Evolutionary conservation across 1,140 invertebrate species (phyloP).

Genomic region (Propsilocerus akamusi): DNA sequence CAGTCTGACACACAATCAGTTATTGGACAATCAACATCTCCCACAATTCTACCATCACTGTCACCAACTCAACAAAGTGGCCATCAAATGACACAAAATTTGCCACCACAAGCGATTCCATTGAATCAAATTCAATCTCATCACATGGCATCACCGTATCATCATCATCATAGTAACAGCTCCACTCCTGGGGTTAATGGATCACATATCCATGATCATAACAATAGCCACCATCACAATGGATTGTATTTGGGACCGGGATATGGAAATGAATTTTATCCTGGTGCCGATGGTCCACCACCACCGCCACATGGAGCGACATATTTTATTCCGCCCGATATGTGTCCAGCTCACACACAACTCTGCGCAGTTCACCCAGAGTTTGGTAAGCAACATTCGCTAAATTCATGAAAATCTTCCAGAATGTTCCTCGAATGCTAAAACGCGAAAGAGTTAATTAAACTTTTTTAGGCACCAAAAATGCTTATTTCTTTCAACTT

Average conservation of each 20-base stretch:
- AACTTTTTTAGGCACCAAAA: no score
- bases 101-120: background rate
- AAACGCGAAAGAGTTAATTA: no score
- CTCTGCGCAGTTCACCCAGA: background rate
- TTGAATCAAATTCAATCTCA: background rate
- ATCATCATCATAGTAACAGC: no score
- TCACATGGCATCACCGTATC: background rate
- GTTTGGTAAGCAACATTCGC: background rate
- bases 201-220: background rate
- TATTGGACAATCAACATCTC: background rate
- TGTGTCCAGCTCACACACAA: background rate
- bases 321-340: background rate
- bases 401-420: no score
- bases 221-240: background rate
- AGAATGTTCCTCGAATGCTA: no score
- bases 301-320: background rate
- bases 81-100: background rate
- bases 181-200: no score
- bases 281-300: constrained; percentile 1
- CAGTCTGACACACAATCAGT: background rate
- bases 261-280: background rate
- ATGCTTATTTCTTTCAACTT: no score
- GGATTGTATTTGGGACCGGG: background rate
- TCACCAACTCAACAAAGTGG: background rate
- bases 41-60: background rate